Base-by-base conservation (phyloP, 92 coral and sea anemone species). In the Zoanthus gigantus region DNA sequence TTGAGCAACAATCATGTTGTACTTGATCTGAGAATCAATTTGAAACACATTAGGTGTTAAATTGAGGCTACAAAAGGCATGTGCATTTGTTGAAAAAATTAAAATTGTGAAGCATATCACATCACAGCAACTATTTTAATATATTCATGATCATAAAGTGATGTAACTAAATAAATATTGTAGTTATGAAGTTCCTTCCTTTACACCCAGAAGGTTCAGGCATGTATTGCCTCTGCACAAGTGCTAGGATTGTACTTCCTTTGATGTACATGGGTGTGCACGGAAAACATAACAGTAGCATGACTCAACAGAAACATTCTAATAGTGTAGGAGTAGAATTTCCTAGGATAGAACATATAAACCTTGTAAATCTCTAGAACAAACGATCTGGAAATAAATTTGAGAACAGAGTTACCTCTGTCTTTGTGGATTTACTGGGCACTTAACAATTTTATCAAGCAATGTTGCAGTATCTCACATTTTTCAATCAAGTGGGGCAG, bases 141-240 rank as follows among this genome's bases (percentile, higher is more conserved):
- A 47, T 74, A 47, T 48, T 48, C 34, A 17, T 45, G 79, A 45
- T 74, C 79, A n/a, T 44, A 45, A 74, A n/a, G 79, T 74, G 79
- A 47, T 74, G 79, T 74, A 74, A 74, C 58, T 74, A 74, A 45
- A 74, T 74, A 74, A 74, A 46, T 74, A 74, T n/a, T 74, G 77
- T 37, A 37, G 42, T 4, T 37, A 2, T 37, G 42, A 37, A 37
- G 2, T 37, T 37, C 42, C 42, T 74, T 44, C 57, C 79, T 74
- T 18, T 74, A 32, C 60, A 74, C n/a, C 32, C 61, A 47, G 79
- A 74, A 74, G 79, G 79, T 74, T 74, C 79, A 2, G 61, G 23
- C 23, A 23, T 23, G 23, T 23, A 23, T 23, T 23, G 23, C 23
- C 23, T 23, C 23, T 23, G 23, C 23, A 23, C 23, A 23, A 74